Conservation (phyloP, 2,888 invertebrate species). For the Cheiracanthium punctorium region DNA sequence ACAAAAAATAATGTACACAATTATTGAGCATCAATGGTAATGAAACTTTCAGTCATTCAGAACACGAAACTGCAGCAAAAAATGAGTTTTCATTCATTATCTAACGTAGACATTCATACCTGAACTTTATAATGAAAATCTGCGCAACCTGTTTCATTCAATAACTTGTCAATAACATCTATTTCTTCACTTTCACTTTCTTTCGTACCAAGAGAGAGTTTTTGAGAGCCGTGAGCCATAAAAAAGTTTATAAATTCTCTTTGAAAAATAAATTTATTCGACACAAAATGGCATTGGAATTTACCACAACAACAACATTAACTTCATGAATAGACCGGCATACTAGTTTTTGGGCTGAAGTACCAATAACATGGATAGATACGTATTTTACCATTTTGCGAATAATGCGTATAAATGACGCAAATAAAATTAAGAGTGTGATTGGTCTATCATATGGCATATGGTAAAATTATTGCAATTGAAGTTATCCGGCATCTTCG, state of each 20-base stretch:
- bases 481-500: no score
- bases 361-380: no score
- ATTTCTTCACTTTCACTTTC: slow-evolving; percentile 79
- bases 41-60: neutral
- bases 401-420: no score
- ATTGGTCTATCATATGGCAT: no score
- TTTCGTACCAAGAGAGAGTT: neutral
- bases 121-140: slow-evolving; percentile 92
- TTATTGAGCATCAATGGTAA: neutral
- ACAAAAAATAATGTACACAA: neutral
- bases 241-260: neutral
- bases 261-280: neutral
- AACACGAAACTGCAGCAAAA: neutral
- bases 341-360: no score
- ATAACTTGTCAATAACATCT: slow-evolving; percentile 91
- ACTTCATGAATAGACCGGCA: no score
- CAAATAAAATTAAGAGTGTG: no score
- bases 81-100: neutral
- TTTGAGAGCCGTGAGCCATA: slow-evolving; percentile 35
- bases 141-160: slow-evolving; percentile 92
- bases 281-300: neutral
- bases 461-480: no score
- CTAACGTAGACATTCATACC: slow-evolving; percentile 78
- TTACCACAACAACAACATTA: no score
- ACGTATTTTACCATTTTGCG: no score